These are phyloP conservation scores for Atlantisia rogersi DNA, from an alignment of 2,113 vertebrate species.

Conservation along the genomic window DNA sequence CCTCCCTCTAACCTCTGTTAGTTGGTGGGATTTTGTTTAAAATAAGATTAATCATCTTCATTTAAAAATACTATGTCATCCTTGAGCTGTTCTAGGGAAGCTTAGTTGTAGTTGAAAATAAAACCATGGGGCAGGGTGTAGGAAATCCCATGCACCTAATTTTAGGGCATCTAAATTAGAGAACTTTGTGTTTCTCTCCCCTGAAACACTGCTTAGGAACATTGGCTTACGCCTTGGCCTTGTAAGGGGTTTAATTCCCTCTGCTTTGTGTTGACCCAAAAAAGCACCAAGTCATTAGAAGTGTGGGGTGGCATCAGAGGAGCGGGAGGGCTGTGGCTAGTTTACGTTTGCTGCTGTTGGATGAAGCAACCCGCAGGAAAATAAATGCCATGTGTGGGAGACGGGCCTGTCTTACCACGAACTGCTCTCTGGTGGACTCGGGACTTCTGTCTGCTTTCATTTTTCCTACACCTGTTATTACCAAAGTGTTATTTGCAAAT, in stretches of 20 bases:
- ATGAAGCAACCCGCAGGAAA: neutral
- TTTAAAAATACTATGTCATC: neutral
- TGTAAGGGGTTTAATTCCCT: neutral
- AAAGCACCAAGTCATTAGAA: neutral
- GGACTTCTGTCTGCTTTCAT: neutral
- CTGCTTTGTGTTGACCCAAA: neutral
- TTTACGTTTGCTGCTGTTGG: neutral
- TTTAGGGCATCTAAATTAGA: conserved; percentile 21
- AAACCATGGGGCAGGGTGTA: neutral
- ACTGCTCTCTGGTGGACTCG: neutral
- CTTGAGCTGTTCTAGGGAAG: neutral
- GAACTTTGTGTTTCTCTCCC: conserved; percentile 6
- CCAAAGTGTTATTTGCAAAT: neutral
- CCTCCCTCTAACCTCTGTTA: conserved; percentile 5
- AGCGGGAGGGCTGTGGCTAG: neutral
- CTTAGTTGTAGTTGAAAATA: conserved; percentile 5
- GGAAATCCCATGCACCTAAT: conserved; percentile 5
- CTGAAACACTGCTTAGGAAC: neutral
- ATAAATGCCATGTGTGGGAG: neutral
- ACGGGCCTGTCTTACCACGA: neutral
- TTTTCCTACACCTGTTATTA: neutral
- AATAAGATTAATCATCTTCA: conserved; percentile 8
- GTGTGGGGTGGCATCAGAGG: neutral
- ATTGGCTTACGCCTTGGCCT: neutral
- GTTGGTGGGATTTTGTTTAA: neutral